Evolutionary conservation across 2,113 vertebrate species (phyloP), one percentile per base, ranked within the genome.

Genomic region (Barnardius zonarius): DNA sequence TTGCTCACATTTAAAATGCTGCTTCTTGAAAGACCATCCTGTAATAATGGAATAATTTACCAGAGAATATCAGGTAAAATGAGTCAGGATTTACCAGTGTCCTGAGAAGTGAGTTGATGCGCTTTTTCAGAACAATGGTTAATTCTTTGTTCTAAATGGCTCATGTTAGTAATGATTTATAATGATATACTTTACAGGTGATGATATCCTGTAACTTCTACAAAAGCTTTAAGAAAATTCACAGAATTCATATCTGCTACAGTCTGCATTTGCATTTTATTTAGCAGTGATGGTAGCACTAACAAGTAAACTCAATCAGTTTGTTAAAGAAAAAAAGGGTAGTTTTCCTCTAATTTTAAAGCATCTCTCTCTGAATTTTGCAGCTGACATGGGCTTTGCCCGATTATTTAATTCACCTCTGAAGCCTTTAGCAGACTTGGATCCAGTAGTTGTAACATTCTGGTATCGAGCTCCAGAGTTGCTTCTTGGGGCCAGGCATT

Each of bases 381-480:
- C 98, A 99, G 99, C 99, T 97, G 99, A 99, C 97, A 99, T 99
- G 99, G 99, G 99, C 97, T 99, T 99, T 99, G 99, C 99, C 97
- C 98, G 99, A 64, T 98, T 99, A 97, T 99, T 99, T 99, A 99
- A 99, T 98, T 99, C 99, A 98, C 99, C 99, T 97, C 98, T 99
- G 97, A 99, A 99, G 99, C 99, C 99, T 99, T 99, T 99, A 99
- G 99, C 99, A 96, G 99, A 99, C 98, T 98, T 99, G 96, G 99
- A 99, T 98, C 99, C 99, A 89, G 99, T 99, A 97, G 99, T 99
- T 94, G 99, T 99, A 97, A 99, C 99, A 31, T 99, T 99, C 98
- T 99, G 99, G 99, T 99, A 99, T 98, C 98, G 99, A 98, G 99
- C 99, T 97, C 99, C 99, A 96, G 99, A 99, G 96, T 97, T 99